Percentiles rank a stretch among this genome's conserved stretches.
These are phyloP conservation scores for Mustela lutreola DNA, from an alignment of 2,113 vertebrate species.

Conservation along the genomic window DNA sequence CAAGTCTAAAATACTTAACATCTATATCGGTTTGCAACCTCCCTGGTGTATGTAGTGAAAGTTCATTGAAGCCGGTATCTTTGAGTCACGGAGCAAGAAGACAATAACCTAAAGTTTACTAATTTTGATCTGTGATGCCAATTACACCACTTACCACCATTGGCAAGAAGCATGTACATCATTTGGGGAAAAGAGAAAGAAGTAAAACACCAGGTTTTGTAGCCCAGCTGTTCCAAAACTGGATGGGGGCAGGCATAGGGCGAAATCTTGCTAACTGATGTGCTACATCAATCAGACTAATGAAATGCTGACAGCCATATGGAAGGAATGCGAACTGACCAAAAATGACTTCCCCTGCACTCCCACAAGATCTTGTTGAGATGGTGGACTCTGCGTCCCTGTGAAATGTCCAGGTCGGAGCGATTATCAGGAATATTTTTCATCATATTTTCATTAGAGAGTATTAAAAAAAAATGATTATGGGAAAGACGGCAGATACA, in stretches of 20 bases:
- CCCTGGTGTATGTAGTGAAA: neutral
- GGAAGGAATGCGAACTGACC: neutral
- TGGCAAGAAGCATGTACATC: neutral
- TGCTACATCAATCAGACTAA: neutral
- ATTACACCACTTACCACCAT: neutral
- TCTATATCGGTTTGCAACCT: neutral
- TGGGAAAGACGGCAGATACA: rapidly evolving
- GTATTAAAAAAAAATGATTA: neutral
- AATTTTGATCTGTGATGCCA: neutral
- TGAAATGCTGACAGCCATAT: neutral
- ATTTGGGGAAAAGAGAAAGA: neutral
- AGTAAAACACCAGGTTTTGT: neutral
- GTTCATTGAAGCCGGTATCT: neutral
- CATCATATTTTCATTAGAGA: neutral
- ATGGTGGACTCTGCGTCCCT: neutral
- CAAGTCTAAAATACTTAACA: neutral
- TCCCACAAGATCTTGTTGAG: neutral
- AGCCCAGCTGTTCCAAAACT: neutral
- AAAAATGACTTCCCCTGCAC: neutral
- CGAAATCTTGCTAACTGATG: neutral
- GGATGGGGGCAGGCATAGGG: neutral
- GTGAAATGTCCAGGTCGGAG: neutral
- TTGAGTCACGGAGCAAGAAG: neutral
- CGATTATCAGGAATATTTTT: neutral
- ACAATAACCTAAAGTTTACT: neutral